A percentile compares a stretch with the other conserved stretches of the same genome.
phyloP scores from a whole-genome alignment of 2,797 vertebrate species.

The Typhlichthys subterraneus region DNA sequence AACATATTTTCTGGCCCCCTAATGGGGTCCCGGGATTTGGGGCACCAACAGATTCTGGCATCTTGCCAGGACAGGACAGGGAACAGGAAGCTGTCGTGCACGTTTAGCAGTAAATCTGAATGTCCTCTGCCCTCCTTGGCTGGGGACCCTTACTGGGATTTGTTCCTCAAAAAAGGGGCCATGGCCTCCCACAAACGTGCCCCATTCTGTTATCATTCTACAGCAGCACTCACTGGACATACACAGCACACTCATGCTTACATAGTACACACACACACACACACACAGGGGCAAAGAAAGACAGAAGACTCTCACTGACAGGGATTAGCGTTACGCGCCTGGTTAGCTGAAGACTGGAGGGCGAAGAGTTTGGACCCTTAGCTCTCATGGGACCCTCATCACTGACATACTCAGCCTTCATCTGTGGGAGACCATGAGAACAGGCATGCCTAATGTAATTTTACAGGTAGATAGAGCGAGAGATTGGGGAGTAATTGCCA shows the following conservation, averaged over 20 bases:
- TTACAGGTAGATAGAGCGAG: slow-evolving; percentile 83
- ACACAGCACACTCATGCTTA: slow-evolving; percentile 23
- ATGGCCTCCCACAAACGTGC: slow-evolving; percentile 49
- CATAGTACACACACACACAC: slow-evolving; percentile 30
- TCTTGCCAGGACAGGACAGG: slow-evolving; percentile 57
- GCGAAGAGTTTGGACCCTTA: slow-evolving; percentile 47
- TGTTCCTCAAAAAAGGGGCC: slow-evolving; percentile 47
- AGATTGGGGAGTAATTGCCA: slow-evolving; percentile 82
- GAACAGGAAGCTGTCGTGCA: slow-evolving; percentile 69
- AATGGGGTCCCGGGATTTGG: no score
- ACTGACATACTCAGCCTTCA: slow-evolving; percentile 58
- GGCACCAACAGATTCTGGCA: slow-evolving; percentile 10
- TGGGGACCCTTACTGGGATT: slow-evolving; percentile 61
- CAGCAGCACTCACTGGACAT: slow-evolving; percentile 76
- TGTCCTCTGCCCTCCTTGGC: slow-evolving; percentile 70
- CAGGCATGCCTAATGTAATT: slow-evolving; percentile 83
- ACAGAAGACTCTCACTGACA: slow-evolving; percentile 57
- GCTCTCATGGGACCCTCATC: slow-evolving; percentile 68
- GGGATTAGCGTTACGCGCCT: slow-evolving; percentile 46
- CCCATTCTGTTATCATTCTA: slow-evolving; percentile 78
- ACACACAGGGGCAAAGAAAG: slow-evolving; percentile 54
- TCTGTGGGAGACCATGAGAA: slow-evolving; percentile 70
- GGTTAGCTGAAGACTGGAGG: slow-evolving; percentile 58
- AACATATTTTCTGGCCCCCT: no score
- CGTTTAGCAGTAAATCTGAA: slow-evolving; percentile 68